These are phyloP conservation scores for Calidris pugnax DNA, from an alignment of 2,113 vertebrate species.

Conservation along the genomic window DNA sequence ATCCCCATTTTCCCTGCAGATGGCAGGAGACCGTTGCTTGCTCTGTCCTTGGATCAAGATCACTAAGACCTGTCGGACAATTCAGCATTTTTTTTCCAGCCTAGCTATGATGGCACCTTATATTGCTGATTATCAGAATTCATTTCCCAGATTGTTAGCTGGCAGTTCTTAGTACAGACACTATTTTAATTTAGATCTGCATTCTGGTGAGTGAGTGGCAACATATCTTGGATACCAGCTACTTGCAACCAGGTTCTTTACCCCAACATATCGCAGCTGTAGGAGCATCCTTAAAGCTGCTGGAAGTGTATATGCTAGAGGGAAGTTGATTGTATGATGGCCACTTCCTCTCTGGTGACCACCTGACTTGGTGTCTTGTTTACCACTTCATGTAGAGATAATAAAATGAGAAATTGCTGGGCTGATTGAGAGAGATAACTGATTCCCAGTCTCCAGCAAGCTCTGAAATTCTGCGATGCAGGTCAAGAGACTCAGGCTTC, in stretches of 20 bases:
- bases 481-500: slow-evolving; percentile 5
- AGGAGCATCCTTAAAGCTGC: background rate
- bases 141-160: background rate
- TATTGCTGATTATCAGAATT: background rate
- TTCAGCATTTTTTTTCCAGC: background rate
- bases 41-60: background rate
- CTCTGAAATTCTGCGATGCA: slow-evolving; percentile 23
- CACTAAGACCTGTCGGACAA: background rate
- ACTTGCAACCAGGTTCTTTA: background rate
- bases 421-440: slow-evolving; percentile 23
- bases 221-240: background rate
- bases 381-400: slow-evolving; percentile 19
- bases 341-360: background rate
- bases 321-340: background rate
- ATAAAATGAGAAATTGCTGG: slow-evolving; percentile 43
- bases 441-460: background rate
- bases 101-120: background rate
- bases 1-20: background rate
- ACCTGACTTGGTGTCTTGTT: background rate
- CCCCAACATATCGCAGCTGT: background rate
- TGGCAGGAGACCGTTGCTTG: background rate
- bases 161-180: background rate
- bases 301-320: background rate
- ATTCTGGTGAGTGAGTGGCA: background rate
- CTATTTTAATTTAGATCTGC: background rate